Evolutionary conservation across 2,113 vertebrate species (phyloP).

Genomic region (Syrmaticus mikado): DNA sequence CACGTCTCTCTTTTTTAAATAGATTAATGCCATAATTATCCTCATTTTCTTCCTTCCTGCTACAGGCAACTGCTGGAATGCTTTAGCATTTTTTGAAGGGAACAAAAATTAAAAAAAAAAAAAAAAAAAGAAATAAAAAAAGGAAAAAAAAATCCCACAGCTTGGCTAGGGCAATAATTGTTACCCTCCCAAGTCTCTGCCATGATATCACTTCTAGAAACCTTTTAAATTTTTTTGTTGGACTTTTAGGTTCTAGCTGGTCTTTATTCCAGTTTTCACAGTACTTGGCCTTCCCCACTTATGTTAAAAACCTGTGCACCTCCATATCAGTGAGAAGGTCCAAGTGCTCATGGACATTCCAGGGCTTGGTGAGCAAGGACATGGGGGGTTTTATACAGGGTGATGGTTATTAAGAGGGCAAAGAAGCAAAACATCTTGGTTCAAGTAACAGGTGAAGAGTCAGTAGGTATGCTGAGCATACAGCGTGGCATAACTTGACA

Average conservation of each 20-base stretch:
- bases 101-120: neutral
- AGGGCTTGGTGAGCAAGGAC: neutral
- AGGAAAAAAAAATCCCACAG: neutral
- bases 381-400: neutral
- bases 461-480: neutral
- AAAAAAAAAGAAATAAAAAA: no score
- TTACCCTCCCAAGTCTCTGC: neutral
- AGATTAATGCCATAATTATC: slow-evolving; percentile 61
- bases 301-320: accelerated
- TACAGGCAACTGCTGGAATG: slow-evolving; percentile 53
- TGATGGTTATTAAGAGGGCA: neutral
- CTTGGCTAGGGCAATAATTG: neutral
- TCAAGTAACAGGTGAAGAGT: neutral
- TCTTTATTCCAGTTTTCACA: neutral
- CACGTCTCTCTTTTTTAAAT: slow-evolving; percentile 45
- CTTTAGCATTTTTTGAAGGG: neutral
- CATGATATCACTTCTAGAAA: neutral
- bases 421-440: neutral
- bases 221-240: neutral
- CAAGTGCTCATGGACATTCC: neutral
- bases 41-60: slow-evolving; percentile 63
- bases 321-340: neutral
- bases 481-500: accelerated
- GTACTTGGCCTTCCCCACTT: neutral
- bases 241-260: neutral